phyloP scores from a whole-genome alignment of 2,797 vertebrate genomes.

The Harpagifer antarcticus region DNA sequence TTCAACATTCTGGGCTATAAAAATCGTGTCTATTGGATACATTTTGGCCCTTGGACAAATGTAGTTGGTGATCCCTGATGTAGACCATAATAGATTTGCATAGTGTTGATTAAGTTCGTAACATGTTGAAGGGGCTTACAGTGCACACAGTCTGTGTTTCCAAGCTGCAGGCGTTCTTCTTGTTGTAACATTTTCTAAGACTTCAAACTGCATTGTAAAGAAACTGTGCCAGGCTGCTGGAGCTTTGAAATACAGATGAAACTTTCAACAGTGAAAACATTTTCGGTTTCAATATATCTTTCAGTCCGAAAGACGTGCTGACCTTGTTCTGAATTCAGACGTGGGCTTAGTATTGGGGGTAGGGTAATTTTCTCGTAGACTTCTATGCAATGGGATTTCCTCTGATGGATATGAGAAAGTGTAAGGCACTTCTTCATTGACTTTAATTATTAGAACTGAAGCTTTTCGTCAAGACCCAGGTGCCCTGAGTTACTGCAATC shows the following conservation, averaged over 20 bases:
- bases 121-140: background rate
- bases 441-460: too few relatives aligned
- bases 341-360: background rate
- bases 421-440: too few relatives aligned
- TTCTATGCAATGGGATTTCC: too few relatives aligned
- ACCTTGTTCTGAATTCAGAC: background rate
- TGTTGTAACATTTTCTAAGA: background rate
- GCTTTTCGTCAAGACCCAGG: too few relatives aligned
- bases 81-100: background rate
- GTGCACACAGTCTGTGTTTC: background rate
- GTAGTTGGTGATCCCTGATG: background rate
- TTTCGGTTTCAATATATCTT: background rate
- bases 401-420: too few relatives aligned
- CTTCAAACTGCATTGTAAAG: slow-evolving; percentile 3
- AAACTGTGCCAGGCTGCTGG: background rate
- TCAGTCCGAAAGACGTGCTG: background rate
- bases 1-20: too few relatives aligned
- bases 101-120: background rate
- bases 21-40: too few relatives aligned
- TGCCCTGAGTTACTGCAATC: too few relatives aligned
- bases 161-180: background rate
- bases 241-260: background rate
- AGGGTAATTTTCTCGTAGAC: too few relatives aligned
- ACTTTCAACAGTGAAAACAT: background rate
- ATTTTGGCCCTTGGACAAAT: too few relatives aligned